Conservation (phyloP, 2,888 invertebrate species). For the Conomelus anceps region DNA sequence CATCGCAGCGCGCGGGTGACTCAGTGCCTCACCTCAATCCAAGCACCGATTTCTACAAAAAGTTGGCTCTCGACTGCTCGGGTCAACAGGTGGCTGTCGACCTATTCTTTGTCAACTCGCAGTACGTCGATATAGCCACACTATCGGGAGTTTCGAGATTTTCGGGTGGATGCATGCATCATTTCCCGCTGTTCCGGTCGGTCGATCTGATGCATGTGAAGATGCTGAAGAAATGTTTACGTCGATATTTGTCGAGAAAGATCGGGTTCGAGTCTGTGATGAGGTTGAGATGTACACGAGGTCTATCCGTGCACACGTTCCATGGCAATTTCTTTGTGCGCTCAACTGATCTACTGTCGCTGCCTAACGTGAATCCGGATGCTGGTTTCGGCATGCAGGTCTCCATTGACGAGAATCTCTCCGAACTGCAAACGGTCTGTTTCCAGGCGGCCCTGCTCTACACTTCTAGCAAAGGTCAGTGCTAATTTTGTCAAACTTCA, state of each 20-base stretch:
- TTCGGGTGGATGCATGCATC: conserved; percentile 88
- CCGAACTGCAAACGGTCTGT: conserved; percentile 81
- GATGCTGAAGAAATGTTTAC: conserved; percentile 66
- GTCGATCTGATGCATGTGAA: conserved; percentile 63
- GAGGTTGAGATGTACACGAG: conserved; percentile 90
- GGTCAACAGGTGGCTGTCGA: conserved; percentile 95
- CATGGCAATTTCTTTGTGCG: conserved; percentile 99
- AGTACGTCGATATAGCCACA: conserved; percentile 91
- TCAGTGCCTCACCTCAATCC: conserved; percentile 86
- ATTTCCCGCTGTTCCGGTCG: conserved; percentile 80
- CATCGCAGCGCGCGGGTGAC: conserved; percentile 69
- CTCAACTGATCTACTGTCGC: conserved; percentile 88
- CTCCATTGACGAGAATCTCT: conserved; percentile 83
- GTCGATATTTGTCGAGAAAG: conserved; percentile 88
- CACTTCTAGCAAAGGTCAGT: conserved; percentile 78
- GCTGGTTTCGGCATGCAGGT: conserved; percentile 98
- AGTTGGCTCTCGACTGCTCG: conserved; percentile 90
- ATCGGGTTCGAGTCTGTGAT: conserved; percentile 99
- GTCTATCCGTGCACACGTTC: conserved; percentile 93
- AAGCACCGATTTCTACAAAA: conserved; percentile 96
- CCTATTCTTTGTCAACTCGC: conserved; percentile 85
- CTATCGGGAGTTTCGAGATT: conserved; percentile 90
- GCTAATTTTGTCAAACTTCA: too few relatives aligned
- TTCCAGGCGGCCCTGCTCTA: conserved; percentile 97
- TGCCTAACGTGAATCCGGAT: conserved; percentile 97